A percentile compares a stretch with the other conserved stretches of the same genome.
Evolutionary conservation across 2,113 vertebrate species (phyloP).

Genomic region (Pavo muticus): DNA sequence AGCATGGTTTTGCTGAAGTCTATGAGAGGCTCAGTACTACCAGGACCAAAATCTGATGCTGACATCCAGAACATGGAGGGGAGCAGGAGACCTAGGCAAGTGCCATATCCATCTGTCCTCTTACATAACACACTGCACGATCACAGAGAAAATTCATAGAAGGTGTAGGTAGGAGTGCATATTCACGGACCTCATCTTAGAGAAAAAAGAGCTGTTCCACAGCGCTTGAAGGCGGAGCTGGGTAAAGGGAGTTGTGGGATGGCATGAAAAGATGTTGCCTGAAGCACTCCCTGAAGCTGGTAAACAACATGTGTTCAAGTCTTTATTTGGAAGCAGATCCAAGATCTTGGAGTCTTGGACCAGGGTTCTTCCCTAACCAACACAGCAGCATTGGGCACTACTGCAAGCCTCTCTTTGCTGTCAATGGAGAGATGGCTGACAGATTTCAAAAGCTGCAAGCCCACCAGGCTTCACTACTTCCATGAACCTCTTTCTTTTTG

Average conservation of each 20-base stretch:
- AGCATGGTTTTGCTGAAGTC: background rate
- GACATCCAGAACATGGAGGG: background rate
- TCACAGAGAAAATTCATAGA: background rate
- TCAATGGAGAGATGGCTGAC: background rate
- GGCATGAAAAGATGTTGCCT: background rate
- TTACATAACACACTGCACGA: background rate
- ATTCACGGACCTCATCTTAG: background rate
- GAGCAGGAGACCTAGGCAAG: background rate
- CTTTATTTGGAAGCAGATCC: background rate
- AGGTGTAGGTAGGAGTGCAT: background rate
- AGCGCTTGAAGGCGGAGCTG: background rate
- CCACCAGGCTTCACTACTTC: background rate
- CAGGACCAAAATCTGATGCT: background rate
- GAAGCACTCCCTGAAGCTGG: background rate
- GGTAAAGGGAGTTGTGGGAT: background rate
- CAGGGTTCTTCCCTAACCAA: background rate
- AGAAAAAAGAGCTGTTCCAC: background rate
- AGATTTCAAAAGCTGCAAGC: background rate
- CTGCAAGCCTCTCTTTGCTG: background rate
- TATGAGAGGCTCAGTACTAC: background rate
- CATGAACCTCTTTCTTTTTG: background rate
- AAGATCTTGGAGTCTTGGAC: background rate
- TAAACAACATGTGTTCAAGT: background rate
- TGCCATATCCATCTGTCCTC: rapidly evolving
- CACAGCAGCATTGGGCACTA: background rate